Evolutionary conservation across 2,888 invertebrate genomes (phyloP), one percentile per base, ranked within the genome.

Genomic region (Dryocosmus kuriphilus): DNA sequence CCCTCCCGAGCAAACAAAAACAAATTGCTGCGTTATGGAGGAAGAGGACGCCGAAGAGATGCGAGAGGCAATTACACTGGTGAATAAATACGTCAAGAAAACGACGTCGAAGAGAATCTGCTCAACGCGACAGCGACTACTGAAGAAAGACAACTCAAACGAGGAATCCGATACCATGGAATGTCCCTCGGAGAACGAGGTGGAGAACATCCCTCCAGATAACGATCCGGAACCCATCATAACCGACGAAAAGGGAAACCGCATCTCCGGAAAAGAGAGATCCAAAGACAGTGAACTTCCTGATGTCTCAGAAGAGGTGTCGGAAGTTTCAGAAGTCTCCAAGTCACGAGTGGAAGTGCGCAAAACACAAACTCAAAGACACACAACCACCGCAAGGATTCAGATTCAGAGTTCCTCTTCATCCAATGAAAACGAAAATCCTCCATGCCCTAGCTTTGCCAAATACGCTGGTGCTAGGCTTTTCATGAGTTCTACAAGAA

Each of bases 401-500:
- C 57, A 85, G 75, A 77, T 85, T 75, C 75, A 86, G 76, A 81
- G 80, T 76, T 77, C 82, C 1, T 83, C 83, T 1, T 83, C 83
- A 4, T 83, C 83, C 14, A 82, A 82, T 41, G 83, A 83, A 60
- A 81, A 79, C 14, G 81, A 81, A 16, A 81, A 81, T 14, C 76
- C 80, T 51, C 79, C 77, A 7, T 14, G 85, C 62, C 65, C 84
- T 51, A 76, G 78, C 60, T 27, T 79, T 79, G 82, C 83, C 27
- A 92, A 92, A 76, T 93, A 92, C 85, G 92, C 92, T 79, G 93
- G 93, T 79, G 91, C 92, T 82, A 93, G 93, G 83, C 92, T 94
- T 85, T 92, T 93, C 76, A 93, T 93, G 84, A 92, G 93, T 55
- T 93, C 93, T 82, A 93, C 93, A 8, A 92, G 93, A 38, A 94